A percentile compares a stretch with the other conserved stretches of the same genome.
These are phyloP conservation scores for Eonycteris spelaea DNA, from an alignment of 2,113 vertebrate species.

Conservation along the genomic window DNA sequence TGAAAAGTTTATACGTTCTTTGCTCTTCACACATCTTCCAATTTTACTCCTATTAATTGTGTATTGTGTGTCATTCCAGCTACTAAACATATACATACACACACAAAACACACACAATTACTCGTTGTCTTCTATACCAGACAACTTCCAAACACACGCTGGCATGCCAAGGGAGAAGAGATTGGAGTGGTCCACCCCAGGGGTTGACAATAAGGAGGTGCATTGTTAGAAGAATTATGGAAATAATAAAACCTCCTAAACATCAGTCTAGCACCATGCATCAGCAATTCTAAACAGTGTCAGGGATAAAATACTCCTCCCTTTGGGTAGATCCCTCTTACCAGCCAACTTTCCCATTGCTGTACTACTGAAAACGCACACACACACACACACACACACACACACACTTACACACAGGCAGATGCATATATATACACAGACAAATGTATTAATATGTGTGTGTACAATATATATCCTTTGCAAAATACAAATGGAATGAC, in stretches of 20 bases:
- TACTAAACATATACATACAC: neutral
- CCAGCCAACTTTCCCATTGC: neutral
- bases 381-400: neutral
- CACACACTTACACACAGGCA: neutral
- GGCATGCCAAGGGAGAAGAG: neutral
- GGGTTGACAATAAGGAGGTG: neutral
- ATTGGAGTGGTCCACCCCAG: neutral
- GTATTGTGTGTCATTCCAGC: neutral
- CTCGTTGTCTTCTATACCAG: neutral
- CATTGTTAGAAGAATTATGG: neutral
- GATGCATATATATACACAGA: neutral
- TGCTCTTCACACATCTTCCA: neutral
- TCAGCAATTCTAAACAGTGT: neutral
- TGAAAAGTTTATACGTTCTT: neutral
- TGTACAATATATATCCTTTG: neutral
- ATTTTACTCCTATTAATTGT: neutral
- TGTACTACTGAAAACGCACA: neutral
- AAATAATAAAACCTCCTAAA: neutral
- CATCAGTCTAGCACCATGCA: neutral
- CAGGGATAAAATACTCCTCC: neutral
- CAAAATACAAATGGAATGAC: neutral
- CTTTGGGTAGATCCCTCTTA: neutral
- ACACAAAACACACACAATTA: neutral
- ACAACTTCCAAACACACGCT: neutral
- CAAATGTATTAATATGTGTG: neutral